Evolutionary conservation across 2,888 invertebrate genomes (phyloP).

Genomic region (Lottia gigantea): DNA sequence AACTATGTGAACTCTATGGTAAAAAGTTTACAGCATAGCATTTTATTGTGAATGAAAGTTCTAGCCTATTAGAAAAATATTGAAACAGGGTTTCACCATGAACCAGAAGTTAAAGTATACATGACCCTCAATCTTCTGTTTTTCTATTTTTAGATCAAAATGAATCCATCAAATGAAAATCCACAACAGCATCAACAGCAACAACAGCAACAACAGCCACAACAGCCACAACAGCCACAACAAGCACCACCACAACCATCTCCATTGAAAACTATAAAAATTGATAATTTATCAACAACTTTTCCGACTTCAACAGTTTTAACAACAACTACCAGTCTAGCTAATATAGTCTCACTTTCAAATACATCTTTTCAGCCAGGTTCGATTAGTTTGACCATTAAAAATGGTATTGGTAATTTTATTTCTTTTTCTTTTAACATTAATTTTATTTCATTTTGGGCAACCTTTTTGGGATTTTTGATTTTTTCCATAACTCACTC

Average conservation of each 20-base stretch:
- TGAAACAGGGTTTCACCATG: too few species aligned
- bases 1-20: background rate
- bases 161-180: constrained; percentile 12
- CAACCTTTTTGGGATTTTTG: background rate
- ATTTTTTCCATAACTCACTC: background rate
- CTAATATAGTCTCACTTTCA: constrained; percentile 13
- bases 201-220: constrained; percentile 16
- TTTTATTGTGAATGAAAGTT: too few species aligned
- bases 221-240: constrained; percentile 12
- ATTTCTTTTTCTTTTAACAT: constrained; percentile 3
- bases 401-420: constrained; percentile 35
- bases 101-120: too few species aligned
- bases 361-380: constrained; percentile 25
- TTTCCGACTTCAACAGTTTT: constrained; percentile 10
- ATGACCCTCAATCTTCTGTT: too few species aligned
- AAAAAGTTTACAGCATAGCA: too few species aligned
- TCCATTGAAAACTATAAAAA: too few species aligned
- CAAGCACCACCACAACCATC: constrained; percentile 11
- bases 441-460: constrained; percentile 3
- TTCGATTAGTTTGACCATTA: constrained; percentile 43
- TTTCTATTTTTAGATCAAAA: constrained; percentile 18
- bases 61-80: too few species aligned
- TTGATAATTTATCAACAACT: background rate
- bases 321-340: constrained; percentile 4
- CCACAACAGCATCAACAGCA: constrained; percentile 12